phyloP scores from a whole-genome alignment of 2,888 invertebrate species.

The Heteropelma amictum region DNA sequence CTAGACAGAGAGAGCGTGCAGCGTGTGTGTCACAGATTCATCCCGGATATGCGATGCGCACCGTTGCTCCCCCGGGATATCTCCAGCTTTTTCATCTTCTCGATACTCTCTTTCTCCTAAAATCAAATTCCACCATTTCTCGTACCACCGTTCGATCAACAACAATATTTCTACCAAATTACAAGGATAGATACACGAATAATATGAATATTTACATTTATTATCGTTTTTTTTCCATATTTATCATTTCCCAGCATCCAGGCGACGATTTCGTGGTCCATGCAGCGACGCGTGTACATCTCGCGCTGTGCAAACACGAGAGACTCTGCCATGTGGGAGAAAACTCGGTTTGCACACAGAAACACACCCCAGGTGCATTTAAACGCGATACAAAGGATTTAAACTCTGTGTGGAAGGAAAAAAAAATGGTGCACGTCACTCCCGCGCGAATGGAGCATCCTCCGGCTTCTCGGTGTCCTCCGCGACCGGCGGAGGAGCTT shows the following conservation, averaged over 20 bases:
- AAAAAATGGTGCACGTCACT: constrained; percentile 1
- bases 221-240: no score
- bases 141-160: no score
- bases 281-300: constrained; percentile 74
- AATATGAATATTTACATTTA: no score
- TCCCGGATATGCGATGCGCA: constrained; percentile 56
- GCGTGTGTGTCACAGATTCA: constrained; percentile 47
- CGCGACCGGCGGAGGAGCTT: constrained; percentile 26
- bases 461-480: constrained; percentile 39
- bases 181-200: no score
- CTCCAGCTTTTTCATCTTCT: constrained; percentile 36
- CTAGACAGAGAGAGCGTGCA: constrained; percentile 60
- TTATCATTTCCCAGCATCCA: no score
- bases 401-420: neutral
- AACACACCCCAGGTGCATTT: neutral
- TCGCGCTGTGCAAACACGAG: constrained; percentile 74
- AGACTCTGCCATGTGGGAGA: constrained; percentile 54
- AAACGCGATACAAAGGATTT: neutral
- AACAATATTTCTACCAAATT: no score
- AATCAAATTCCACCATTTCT: no score
- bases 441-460: constrained; percentile 27
- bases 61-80: constrained; percentile 50
- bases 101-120: constrained; percentile 20
- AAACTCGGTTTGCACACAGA: constrained; percentile 6
- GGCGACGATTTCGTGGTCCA: constrained; percentile 49